Conservation (phyloP, 2,113 vertebrate species). For the Ramphastos sulfuratus region DNA sequence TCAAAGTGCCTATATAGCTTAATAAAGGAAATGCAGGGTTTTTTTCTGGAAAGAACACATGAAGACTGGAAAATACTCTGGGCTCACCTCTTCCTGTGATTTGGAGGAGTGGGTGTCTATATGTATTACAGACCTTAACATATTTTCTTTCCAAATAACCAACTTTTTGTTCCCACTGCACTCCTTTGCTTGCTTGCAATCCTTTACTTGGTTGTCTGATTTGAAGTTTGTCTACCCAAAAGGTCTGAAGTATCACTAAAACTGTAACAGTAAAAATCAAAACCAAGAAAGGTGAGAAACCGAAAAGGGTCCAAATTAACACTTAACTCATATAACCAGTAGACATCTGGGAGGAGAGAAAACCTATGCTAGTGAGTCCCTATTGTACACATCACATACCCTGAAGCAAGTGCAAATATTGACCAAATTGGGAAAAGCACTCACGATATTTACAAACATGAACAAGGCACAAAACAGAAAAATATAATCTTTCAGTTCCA, state of each 20-base stretch:
- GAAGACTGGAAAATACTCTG: neutral
- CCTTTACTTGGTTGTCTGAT: neutral
- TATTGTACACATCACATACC: neutral
- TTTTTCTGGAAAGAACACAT: neutral
- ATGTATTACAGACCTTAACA: neutral
- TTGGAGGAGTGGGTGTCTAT: neutral
- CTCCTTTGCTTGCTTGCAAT: neutral
- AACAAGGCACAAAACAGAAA: neutral
- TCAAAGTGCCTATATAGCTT: neutral
- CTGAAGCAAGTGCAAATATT: neutral
- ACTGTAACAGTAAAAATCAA: neutral
- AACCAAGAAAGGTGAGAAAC: neutral
- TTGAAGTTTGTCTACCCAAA: neutral
- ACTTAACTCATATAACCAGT: neutral
- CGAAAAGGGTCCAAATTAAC: neutral
- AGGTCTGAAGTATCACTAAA: neutral
- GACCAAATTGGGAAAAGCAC: neutral
- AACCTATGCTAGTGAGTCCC: neutral
- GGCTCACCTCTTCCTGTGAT: neutral
- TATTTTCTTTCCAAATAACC: neutral
- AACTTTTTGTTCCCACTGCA: neutral
- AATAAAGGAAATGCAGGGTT: neutral
- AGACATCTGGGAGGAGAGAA: neutral
- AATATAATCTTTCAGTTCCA: neutral
- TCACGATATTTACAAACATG: neutral